phyloP scores from a whole-genome alignment of 2,113 vertebrate species.

The Notiomystis cincta region DNA sequence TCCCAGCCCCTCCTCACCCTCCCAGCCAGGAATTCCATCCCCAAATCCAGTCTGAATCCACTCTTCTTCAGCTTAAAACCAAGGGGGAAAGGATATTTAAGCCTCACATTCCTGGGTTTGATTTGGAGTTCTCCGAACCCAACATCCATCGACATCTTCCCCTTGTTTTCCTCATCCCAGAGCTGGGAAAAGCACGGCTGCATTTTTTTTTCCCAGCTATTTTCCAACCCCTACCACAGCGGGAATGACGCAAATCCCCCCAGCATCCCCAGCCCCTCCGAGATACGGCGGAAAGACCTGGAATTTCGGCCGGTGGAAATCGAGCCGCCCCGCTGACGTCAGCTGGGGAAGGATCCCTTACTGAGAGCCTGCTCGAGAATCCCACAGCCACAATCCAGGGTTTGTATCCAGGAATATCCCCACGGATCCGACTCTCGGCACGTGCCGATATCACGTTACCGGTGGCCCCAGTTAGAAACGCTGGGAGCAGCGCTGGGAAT shows the following conservation, averaged over 20 bases:
- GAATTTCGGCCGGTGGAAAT: background rate
- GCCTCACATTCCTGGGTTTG: background rate
- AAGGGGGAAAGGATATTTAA: background rate
- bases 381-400: background rate
- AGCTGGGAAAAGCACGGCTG: background rate
- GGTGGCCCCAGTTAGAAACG: background rate
- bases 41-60: background rate
- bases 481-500: background rate
- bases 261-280: accelerated
- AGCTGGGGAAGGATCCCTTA: background rate
- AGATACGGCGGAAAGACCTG: background rate
- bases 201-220: background rate
- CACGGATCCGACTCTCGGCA: background rate
- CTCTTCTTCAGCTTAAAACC: background rate
- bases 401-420: background rate
- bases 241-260: background rate
- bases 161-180: background rate
- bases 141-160: background rate
- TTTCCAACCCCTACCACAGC: background rate
- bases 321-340: background rate
- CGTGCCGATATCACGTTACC: background rate
- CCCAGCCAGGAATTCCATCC: background rate
- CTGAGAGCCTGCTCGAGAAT: background rate
- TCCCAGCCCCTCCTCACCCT: background rate
- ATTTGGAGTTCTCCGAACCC: background rate